These are phyloP conservation scores for Hypselothyrea guttata DNA, from an alignment of 2,888 invertebrate genomes.

Conservation along the genomic window DNA sequence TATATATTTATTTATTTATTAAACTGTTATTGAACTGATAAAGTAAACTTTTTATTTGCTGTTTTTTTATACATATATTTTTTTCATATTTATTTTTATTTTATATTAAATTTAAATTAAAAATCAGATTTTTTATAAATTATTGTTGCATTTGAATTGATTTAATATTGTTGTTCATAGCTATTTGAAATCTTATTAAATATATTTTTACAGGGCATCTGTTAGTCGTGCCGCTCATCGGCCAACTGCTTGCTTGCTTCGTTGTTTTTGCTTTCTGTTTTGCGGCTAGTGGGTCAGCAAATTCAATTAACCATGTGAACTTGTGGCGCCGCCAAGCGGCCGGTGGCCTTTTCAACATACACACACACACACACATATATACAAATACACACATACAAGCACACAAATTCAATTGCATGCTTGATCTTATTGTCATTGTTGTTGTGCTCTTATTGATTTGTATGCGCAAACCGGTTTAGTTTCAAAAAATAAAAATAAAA, in stretches of 20 bases:
- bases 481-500: conserved; percentile 22
- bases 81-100: too few species aligned
- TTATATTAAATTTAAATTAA: too few species aligned
- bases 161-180: neutral
- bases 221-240: neutral
- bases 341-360: conserved; percentile 21
- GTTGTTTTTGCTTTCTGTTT: conserved; percentile 21
- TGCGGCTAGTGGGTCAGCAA: conserved; percentile 74
- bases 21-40: too few species aligned
- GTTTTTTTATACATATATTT: too few species aligned
- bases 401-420: too few species aligned
- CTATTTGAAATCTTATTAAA: neutral
- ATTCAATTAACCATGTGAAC: conserved; percentile 78
- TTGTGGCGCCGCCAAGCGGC: conserved; percentile 59
- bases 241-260: neutral
- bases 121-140: too few species aligned
- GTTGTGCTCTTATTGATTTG: too few species aligned
- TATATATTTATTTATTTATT: too few species aligned
- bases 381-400: conserved; percentile 9
- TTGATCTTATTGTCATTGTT: too few species aligned
- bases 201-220: conserved; percentile 11
- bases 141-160: too few species aligned
- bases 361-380: conserved; percentile 8
- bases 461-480: conserved; percentile 39
- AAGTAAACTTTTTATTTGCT: too few species aligned